Conservation (phyloP, 2,797 vertebrate genomes). For the Molossus alvarezi region DNA sequence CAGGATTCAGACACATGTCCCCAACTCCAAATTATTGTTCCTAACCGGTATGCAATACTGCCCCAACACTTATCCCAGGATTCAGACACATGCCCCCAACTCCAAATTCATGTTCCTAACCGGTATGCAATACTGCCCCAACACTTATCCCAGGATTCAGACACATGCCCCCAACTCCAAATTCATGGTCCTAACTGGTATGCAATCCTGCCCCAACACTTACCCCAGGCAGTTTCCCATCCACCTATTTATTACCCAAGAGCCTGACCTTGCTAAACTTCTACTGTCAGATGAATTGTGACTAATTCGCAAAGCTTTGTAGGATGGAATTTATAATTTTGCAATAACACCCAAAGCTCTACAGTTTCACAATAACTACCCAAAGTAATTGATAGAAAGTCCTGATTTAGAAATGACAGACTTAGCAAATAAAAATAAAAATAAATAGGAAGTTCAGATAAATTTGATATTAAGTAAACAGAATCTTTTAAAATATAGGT, state of each 20-base stretch:
- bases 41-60: not conserved
- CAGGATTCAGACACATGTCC: not conserved
- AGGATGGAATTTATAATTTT: not conserved
- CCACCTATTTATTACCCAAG: not conserved
- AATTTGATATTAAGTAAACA: slow-evolving; percentile 32
- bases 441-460: not conserved
- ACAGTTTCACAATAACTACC: not conserved
- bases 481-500: not conserved
- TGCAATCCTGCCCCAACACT: no score
- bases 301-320: not conserved
- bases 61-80: not conserved
- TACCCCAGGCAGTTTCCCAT: not conserved
- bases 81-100: no score
- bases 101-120: no score
- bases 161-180: no score
- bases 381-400: not conserved
- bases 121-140: no score
- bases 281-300: not conserved
- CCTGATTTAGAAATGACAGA: not conserved
- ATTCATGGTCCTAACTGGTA: no score
- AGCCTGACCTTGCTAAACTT: not conserved
- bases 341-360: not conserved
- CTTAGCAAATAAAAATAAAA: slow-evolving; percentile 63
- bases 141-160: no score
- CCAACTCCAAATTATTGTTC: not conserved